Evolutionary conservation across 1,140 invertebrate genomes (phyloP), one percentile per base, ranked within the genome.

Genomic region (Diorhabda sublineata): DNA sequence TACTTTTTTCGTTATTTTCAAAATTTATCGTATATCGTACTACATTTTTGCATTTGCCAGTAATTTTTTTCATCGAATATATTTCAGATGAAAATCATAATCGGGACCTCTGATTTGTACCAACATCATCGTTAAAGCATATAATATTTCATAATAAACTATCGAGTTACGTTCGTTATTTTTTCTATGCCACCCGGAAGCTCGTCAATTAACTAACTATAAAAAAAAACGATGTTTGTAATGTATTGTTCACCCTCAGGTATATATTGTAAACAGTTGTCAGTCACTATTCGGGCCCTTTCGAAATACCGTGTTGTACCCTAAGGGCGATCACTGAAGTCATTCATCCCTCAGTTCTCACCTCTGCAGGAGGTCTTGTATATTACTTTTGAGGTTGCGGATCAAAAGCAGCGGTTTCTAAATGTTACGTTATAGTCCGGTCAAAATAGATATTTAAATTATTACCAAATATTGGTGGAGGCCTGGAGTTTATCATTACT

Each of bases 181-280:
- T 26, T 52, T 6, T 52, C n/a, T n/a, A 52, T n/a, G 6, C n/a
- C n/a, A 6, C 47, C 47, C 47, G 47, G 47, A 52, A 52, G 47
- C 47, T 8, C 26, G 26, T 26, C 47, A 52, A 52, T 52, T 52
- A 52, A 26, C 26, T 26, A 26, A 26, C 47, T 6, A 8, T 52
- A 52, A 26, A 26, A 26, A 52, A 52, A 52, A 52, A 52, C 47
- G n/a, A 52, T 26, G 26, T 52, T 52, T 52, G 47, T 52, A 52
- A 52, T 52, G 6, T n/a, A 52, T 52, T 52, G 6, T 52, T 52
- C 47, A 52, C 47, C 47, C 47, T 26, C 47, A 52, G 47, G 47
- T 52, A 52, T 8, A 52, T 52, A 52, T 52, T n/a, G 47, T 52
- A 52, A 52, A 52, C 47, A 52, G 47, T 52, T 52, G 47, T 52